Conservation (phyloP, 1,140 invertebrate genomes). For the Nasonia giraulti region DNA sequence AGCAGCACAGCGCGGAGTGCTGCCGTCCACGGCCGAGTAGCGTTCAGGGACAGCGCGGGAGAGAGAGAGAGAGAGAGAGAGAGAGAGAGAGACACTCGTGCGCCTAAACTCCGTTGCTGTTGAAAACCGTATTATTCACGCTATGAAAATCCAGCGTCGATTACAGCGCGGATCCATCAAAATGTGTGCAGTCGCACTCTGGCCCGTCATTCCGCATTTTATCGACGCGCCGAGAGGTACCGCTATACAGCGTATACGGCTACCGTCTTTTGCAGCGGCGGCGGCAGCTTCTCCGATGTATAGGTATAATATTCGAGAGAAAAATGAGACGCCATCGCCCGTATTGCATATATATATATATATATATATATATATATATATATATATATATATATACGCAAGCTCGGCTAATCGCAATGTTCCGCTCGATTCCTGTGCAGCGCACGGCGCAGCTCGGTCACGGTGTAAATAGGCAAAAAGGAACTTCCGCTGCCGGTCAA, state of each 20-base stretch:
- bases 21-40: no score
- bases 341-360: neutral
- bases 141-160: neutral
- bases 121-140: neutral
- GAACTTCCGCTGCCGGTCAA: conserved; percentile 45
- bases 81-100: neutral
- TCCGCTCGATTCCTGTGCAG: conserved; percentile 33
- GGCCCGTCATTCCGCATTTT: conserved; percentile 41
- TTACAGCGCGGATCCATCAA: neutral
- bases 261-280: neutral
- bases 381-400: neutral
- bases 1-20: no score
- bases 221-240: conserved; percentile 40
- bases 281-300: neutral
- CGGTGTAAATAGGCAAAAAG: conserved; percentile 45
- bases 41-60: no score
- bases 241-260: conserved; percentile 9
- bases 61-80: no score
- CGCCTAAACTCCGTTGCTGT: neutral
- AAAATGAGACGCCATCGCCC: neutral
- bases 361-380: no score
- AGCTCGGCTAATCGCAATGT: conserved; percentile 33
- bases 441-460: conserved; percentile 31
- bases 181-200: neutral
- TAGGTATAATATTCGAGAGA: neutral